Evolutionary conservation across 2,797 vertebrate species (phyloP), one percentile per base, ranked within the genome.

Genomic region (Peromyscus melanophrys): DNA sequence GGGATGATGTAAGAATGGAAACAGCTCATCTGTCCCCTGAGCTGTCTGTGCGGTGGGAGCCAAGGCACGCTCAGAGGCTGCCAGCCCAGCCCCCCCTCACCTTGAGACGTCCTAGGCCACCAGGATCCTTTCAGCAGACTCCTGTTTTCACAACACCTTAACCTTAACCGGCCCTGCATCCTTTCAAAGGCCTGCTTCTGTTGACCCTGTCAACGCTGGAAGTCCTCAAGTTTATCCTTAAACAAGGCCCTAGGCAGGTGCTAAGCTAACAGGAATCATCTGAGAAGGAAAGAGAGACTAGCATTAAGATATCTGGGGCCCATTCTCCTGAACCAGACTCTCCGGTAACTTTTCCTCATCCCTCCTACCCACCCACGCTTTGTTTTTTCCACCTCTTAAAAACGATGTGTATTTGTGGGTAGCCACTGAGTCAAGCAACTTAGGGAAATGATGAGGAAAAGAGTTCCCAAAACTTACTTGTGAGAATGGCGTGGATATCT

Each of bases 241-340:
- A 97, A 97, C 92, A 97, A 94, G 95, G 92, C n/a, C 55, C 40
- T 13, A 61, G 52, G 63, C 97, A 96, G 95, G 85, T 95, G 95
- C 67, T 78, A n/a, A 80, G 31, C 61, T 65, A 61, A 73, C 69
- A 46, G 67, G 67, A 90, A 25, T 17, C 59, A 52, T 13, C 1
- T 43, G 69, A 49, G 71, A 92, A 89, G 90, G 61, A 82, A 40
- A 90, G 31, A 27, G 29, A 71, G 59, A 69, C 43, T 0, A 61
- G 9, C 6, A 4, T 6, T 19, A 86, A 49, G 71, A 52, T 2
- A 43, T 7, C 19, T n/a, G 29, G 23, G 55, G 16, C 52, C 49
- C 4, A 6, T 61, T 67, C 31, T 46, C 14, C 69, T 1, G 23
- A 77, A 31, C 14, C 27, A 78, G 40, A 40, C 81, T 73, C 55